phyloP scores from a whole-genome alignment of 2,113 vertebrate species.

The Eleginops maclovinus region DNA sequence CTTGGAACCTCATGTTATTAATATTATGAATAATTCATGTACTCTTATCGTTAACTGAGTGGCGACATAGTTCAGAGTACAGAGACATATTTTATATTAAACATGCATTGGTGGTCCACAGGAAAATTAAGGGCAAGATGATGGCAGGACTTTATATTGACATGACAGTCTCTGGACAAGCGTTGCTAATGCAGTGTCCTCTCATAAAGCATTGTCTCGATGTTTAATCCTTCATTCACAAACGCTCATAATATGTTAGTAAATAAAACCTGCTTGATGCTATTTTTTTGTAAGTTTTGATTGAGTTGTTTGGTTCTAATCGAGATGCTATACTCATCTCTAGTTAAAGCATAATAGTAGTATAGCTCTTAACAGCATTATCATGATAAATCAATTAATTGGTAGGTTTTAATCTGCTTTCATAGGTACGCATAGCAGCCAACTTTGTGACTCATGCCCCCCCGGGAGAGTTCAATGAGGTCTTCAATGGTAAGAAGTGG shows the following conservation, averaged over 20 bases:
- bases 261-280: not conserved
- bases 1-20: too few relatives aligned
- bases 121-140: not conserved
- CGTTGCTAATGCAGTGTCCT: not conserved
- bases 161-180: not conserved
- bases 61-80: not conserved
- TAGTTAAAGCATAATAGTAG: not conserved
- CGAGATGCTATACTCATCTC: not conserved
- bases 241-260: not conserved
- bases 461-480: slow-evolving; percentile 98
- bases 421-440: slow-evolving; percentile 95
- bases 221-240: not conserved
- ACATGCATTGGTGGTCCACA: not conserved
- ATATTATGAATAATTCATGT: too few relatives aligned
- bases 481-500: slow-evolving; percentile 93
- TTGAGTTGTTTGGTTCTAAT: not conserved
- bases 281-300: not conserved
- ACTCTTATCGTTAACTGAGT: not conserved
- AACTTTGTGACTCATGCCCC: slow-evolving; percentile 98
- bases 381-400: not conserved
- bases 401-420: slow-evolving; percentile 5
- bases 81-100: not conserved
- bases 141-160: slow-evolving; percentile 1
- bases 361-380: not conserved
- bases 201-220: not conserved